Conservation (phyloP, 2,888 invertebrate genomes). For the Melikaiella ostensackeni region DNA sequence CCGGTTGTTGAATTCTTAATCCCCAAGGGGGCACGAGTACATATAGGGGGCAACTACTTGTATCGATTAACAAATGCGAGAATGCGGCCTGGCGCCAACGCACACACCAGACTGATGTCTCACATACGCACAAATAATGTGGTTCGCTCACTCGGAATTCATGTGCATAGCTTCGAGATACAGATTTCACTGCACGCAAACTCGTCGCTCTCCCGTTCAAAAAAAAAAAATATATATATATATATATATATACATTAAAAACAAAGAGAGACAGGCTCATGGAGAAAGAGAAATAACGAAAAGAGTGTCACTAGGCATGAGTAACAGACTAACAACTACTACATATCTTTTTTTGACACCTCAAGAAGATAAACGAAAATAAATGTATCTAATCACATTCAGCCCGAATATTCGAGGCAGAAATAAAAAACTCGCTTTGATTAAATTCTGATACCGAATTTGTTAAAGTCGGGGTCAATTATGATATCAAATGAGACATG, state of each 20-base stretch:
- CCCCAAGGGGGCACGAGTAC: slow-evolving; percentile 39
- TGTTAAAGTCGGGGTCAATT: neutral
- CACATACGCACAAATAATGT: neutral
- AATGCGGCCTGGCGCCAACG: slow-evolving; percentile 55
- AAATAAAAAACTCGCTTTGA: neutral
- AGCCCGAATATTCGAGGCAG: neutral
- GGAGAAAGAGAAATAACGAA: neutral
- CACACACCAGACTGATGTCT: slow-evolving; percentile 38
- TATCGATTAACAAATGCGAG: slow-evolving; percentile 53
- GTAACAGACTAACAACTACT: neutral
- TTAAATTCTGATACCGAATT: neutral
- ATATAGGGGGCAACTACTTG: slow-evolving; percentile 44
- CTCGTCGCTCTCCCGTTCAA: slow-evolving; percentile 16
- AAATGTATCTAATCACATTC: neutral
- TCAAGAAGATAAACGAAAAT: neutral
- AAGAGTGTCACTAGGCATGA: neutral
- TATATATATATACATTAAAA: too few species aligned
- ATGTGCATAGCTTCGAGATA: slow-evolving; percentile 26
- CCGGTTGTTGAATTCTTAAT: slow-evolving; percentile 53
- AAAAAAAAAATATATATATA: too few species aligned
- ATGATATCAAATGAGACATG: neutral
- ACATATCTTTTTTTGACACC: neutral
- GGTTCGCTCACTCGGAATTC: slow-evolving; percentile 16
- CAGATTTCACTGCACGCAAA: slow-evolving; percentile 33
- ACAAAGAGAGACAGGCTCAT: neutral